Conservation (phyloP, 2,888 invertebrate genomes). For the Aporophyla lueneburgensis region DNA sequence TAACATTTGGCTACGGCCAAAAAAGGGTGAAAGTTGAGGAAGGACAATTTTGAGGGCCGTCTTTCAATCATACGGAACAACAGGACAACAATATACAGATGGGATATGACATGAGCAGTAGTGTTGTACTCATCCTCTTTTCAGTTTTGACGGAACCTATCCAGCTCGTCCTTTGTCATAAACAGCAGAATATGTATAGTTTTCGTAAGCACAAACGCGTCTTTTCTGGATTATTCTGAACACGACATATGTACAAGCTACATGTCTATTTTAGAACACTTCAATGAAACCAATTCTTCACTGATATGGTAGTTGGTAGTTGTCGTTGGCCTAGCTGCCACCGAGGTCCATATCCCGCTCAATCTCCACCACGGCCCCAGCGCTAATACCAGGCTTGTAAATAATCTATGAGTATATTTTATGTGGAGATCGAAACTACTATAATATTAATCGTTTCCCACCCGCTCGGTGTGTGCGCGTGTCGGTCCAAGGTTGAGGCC, state of each 20-base stretch:
- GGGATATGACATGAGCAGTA: not conserved
- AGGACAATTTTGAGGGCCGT: too few relatives aligned
- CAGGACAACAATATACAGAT: not conserved
- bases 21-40: not conserved
- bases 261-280: not conserved
- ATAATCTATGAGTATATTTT: constrained; percentile 51
- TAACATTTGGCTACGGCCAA: not conserved
- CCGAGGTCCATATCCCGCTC: not conserved
- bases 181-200: not conserved
- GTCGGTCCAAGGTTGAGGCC: constrained; percentile 14
- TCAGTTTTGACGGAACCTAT: too few relatives aligned
- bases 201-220: not conserved
- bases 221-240: not conserved
- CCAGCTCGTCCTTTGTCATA: not conserved
- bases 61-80: not conserved
- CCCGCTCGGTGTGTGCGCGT: not conserved
- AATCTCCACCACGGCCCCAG: not conserved
- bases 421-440: constrained; percentile 47
- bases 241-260: not conserved
- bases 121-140: not conserved
- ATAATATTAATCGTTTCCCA: constrained; percentile 43
- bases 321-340: not conserved
- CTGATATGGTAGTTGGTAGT: too few relatives aligned
- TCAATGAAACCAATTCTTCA: not conserved
- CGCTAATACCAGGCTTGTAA: constrained; percentile 14